Conservation (phyloP, 2,113 vertebrate species). For the Eptatretus burgeri region DNA sequence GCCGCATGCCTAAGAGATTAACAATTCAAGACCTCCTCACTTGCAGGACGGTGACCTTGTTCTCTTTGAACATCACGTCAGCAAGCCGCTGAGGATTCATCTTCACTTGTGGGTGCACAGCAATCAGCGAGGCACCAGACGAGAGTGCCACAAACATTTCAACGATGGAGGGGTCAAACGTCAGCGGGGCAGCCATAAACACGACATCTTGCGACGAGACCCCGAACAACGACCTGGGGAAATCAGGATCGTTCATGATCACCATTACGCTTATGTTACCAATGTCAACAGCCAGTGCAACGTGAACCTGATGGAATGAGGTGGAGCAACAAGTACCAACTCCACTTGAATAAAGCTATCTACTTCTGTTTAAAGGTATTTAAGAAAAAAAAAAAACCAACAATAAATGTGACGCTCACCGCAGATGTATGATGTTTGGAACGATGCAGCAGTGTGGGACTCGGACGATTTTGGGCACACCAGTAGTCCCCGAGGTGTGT, state of each 20-base stretch:
- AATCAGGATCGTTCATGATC: not conserved
- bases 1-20: no score
- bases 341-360: not conserved
- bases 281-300: not conserved
- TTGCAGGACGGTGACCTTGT: slow-evolving; percentile 50
- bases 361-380: not conserved
- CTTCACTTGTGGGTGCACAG: slow-evolving; percentile 41
- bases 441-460: slow-evolving; percentile 66
- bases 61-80: slow-evolving; percentile 27
- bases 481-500: slow-evolving; percentile 59
- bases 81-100: slow-evolving; percentile 32
- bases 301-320: not conserved
- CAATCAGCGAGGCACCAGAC: slow-evolving; percentile 45
- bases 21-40: slow-evolving; percentile 14
- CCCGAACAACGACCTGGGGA: slow-evolving; percentile 33
- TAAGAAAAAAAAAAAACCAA: not conserved
- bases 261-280: not conserved
- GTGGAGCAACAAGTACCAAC: not conserved
- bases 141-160: slow-evolving; percentile 54
- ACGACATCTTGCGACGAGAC: slow-evolving; percentile 34
- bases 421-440: slow-evolving; percentile 59
- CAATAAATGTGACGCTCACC: slow-evolving; percentile 19
- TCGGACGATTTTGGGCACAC: slow-evolving; percentile 48
- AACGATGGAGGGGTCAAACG: slow-evolving; percentile 79
- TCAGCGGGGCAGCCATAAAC: slow-evolving; percentile 60